Evolutionary conservation across 2,888 invertebrate genomes (phyloP), one percentile per base, ranked within the genome.

Genomic region (Notodromas monacha): DNA sequence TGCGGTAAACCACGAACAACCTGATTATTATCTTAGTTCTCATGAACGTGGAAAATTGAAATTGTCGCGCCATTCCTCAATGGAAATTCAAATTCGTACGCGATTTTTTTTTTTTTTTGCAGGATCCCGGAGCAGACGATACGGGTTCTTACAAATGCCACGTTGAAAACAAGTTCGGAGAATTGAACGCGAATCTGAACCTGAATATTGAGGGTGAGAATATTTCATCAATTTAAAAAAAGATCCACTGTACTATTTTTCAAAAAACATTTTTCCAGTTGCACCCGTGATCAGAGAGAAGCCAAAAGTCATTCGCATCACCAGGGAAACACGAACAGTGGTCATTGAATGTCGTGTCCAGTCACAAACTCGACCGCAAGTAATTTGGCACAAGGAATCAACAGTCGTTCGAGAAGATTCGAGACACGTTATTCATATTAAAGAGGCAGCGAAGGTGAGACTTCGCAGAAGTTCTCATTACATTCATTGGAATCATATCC

Each of bases 111-210:
- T 34, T 32, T 34, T 36, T 35, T 31, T 46, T 49, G 21, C 43
- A 76, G 73, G 79, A 84, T 54, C 84, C 86, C 38, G 74, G 74
- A 45, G 63, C 77, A 37, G 74, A 76, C 45, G 92, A 96, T 56
- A 86, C 86, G 42, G 96, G 92, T 39, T 60, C 86, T 37, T 96
- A 92, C 58, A 86, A 89, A 52, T 89, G 92, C 52, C 84, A 81
- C 45, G 79, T 86, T 43, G 84, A 81, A 52, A 92, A 89, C 54
- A 63, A 67, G 44, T 65, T 76, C 46, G 96, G 92, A 41, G 89
- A 92, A 60, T 63, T 84, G 38, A 86, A 86, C 49, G 86, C 86
- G 35, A 89, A 89, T 55, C 61, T 89, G 39, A 84, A 86, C 40
- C 63, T 92, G 42, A 89, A 92, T 54, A 81, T 92, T 55, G 84